phyloP scores from a whole-genome alignment of 1,140 invertebrate species.

The Rhyacophila brunnea region DNA sequence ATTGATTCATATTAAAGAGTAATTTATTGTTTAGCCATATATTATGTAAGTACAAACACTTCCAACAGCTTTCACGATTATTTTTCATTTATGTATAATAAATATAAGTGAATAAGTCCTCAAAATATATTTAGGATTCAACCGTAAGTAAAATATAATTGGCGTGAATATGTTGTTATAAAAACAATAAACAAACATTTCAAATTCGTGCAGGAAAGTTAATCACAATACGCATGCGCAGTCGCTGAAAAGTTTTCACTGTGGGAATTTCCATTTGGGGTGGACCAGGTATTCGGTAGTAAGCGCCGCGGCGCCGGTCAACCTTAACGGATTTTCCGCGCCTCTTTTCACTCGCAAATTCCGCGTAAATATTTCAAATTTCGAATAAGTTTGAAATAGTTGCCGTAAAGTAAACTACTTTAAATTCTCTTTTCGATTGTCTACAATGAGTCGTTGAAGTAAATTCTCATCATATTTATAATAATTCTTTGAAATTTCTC shows the following conservation, averaged over 20 bases:
- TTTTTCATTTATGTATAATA: too few relatives aligned
- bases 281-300: slow-evolving; percentile 10
- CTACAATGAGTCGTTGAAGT: slow-evolving; percentile 2
- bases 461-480: not conserved
- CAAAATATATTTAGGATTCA: too few relatives aligned
- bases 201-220: too few relatives aligned
- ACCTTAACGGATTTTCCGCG: slow-evolving; percentile 10
- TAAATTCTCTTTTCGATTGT: slow-evolving; percentile 5
- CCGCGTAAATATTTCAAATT: not conserved
- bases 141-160: too few relatives aligned
- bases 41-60: too few relatives aligned
- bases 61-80: too few relatives aligned
- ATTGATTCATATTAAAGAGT: too few relatives aligned
- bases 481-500: not conserved
- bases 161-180: too few relatives aligned
- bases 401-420: not conserved
- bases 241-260: slow-evolving; percentile 7
- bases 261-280: slow-evolving; percentile 15
- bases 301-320: slow-evolving; percentile 15
- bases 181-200: too few relatives aligned
- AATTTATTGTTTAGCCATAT: too few relatives aligned
- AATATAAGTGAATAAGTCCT: too few relatives aligned
- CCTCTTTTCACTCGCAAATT: slow-evolving; percentile 2
- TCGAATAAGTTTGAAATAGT: not conserved
- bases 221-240: too few relatives aligned